phyloP scores from a whole-genome alignment of 2,888 invertebrate genomes.

The Oscheius onirici region DNA sequence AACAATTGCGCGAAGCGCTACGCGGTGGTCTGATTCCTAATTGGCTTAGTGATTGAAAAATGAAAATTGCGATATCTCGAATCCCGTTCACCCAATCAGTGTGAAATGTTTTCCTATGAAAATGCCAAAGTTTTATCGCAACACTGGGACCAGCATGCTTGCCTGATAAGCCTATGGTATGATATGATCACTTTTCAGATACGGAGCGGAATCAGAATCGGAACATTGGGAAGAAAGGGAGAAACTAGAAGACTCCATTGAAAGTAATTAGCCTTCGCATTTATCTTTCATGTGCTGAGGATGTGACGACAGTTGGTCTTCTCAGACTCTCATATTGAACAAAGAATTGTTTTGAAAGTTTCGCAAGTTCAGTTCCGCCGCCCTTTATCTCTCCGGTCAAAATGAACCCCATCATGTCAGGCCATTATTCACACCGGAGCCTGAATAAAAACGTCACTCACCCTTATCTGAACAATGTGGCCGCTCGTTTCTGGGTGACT shows the following conservation, averaged over 20 bases:
- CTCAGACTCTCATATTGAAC: background rate
- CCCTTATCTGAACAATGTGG: constrained; percentile 9
- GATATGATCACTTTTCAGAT: too few species aligned
- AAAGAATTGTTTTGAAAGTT: background rate
- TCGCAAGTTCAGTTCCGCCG: background rate
- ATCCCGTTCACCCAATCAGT: too few species aligned
- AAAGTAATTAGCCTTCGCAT: too few species aligned
- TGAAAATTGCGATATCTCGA: too few species aligned
- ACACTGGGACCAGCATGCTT: too few species aligned
- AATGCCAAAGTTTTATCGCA: background rate
- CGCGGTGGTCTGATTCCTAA: background rate
- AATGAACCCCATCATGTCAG: background rate
- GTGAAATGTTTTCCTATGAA: background rate
- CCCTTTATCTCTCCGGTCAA: background rate
- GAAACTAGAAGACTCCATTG: too few species aligned
- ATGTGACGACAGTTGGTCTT: background rate
- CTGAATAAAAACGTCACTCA: background rate
- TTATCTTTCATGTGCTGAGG: background rate
- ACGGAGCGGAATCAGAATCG: too few species aligned
- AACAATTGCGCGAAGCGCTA: background rate
- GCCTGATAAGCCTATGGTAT: too few species aligned
- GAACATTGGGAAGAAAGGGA: too few species aligned
- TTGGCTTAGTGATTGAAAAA: too few species aligned
- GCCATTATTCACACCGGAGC: background rate
- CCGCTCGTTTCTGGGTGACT: background rate